Base-by-base conservation (phyloP, 2,888 invertebrate species). In the Nymphalis urticae region DNA sequence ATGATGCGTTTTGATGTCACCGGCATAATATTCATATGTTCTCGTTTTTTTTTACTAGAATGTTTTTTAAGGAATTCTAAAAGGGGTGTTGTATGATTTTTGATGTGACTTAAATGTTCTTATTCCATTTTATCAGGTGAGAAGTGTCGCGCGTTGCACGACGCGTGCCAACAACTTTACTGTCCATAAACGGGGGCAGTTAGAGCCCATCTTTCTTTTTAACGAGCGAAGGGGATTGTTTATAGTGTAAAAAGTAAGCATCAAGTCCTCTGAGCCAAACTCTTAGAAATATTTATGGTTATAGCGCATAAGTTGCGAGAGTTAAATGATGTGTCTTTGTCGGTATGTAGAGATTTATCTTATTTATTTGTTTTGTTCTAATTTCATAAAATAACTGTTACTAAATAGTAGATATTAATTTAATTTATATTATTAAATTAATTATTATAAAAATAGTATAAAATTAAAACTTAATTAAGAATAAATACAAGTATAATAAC, bases 161-260 rank as follows among this genome's bases (percentile, higher is more conserved):
- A 80, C 85, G 81, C 90, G 89, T 87, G 89, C 88, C 87, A 82
- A 82, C 85, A 81, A 86, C 80, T 93, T 93, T 89, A 93, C 84
- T 87, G 88, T 83, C 90, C 87, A 92, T 92, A 92, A 93, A 93
- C 84, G 75, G 81, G 83, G 84, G 82, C 84, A 83, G 85, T 90
- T 88, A 92, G 85, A 88, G 89, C 88, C 87, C 92, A 92, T 93
- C 90, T 91, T 88, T 93, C 92, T 90, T 92, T 80, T 92, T 93
- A 93, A 93, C 89, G 92, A 89, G 75, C 87, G 75, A 75, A 76
- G 78, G 74, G 87, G 85, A 92, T 88, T 90, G 89, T 92, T 92
- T 90, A 92, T 90, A 85, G 89, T 87, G 82, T 86, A 88, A 91
- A 90, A 85, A 89, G 85, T 76, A 76, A 87, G 81, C 82, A 83